A percentile compares a stretch with the other conserved stretches of the same genome.
Conservation (phyloP, 2,113 vertebrate genomes). For the Cepphus grylle region DNA sequence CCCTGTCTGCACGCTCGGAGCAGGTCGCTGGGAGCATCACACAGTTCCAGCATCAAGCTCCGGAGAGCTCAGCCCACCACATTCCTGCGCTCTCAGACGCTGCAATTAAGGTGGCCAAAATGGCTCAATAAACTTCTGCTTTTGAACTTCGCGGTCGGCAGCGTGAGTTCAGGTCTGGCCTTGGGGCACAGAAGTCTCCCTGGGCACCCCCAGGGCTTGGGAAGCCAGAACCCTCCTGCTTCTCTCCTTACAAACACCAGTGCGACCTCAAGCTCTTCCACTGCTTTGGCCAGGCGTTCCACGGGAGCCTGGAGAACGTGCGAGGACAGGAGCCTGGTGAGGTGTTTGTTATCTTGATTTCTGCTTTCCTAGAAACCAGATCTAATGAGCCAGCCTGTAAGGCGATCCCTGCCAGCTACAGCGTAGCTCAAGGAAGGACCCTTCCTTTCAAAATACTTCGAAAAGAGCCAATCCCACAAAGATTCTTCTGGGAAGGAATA, state of each 20-base stretch:
- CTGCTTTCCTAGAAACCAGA: background rate
- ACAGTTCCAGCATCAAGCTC: fast-evolving
- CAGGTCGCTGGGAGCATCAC: background rate
- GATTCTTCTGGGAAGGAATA: background rate
- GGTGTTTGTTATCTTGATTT: background rate
- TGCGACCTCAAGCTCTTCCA: background rate
- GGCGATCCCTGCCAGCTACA: background rate
- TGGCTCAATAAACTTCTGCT: background rate
- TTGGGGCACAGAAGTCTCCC: background rate
- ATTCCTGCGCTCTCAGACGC: background rate
- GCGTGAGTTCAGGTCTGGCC: background rate
- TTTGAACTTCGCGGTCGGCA: background rate
- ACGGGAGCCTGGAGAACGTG: background rate
- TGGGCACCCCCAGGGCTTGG: background rate
- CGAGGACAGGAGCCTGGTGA: background rate
- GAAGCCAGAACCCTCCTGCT: background rate
- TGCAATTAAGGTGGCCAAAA: background rate
- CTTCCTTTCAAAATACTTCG: background rate
- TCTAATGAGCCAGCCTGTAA: background rate
- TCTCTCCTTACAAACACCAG: background rate
- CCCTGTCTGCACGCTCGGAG: background rate
- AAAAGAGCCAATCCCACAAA: background rate
- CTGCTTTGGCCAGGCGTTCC: background rate
- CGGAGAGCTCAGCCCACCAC: background rate
- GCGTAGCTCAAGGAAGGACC: background rate